phyloP scores from a whole-genome alignment of 2,888 invertebrate species.

The Drosophila nr. perissopoda region DNA sequence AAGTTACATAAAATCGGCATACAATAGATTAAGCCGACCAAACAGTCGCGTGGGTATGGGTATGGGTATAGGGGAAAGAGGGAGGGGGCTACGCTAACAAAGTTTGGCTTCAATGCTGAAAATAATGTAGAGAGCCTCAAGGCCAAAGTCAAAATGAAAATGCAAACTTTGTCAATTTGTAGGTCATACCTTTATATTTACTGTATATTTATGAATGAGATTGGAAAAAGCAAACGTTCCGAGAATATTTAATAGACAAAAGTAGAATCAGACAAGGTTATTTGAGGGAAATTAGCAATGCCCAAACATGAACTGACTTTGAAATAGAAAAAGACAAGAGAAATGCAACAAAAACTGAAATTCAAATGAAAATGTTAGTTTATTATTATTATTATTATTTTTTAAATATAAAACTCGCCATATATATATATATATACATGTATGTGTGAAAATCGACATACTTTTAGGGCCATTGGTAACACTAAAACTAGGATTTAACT shows the following conservation, averaged over 20 bases:
- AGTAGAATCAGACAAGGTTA: not conserved
- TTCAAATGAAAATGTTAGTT: not conserved
- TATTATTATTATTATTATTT: not conserved
- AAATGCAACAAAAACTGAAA: not conserved
- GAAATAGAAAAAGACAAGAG: not conserved
- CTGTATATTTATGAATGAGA: constrained; percentile 10
- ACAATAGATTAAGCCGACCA: constrained; percentile 51
- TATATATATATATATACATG: too few species aligned
- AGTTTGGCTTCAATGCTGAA: constrained; percentile 35
- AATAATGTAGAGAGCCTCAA: constrained; percentile 11
- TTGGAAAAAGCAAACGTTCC: not conserved
- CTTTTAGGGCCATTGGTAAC: too few species aligned
- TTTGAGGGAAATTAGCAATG: not conserved
- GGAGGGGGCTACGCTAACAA: constrained; percentile 21
- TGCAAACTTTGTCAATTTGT: constrained; percentile 61
- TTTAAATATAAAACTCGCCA: too few species aligned
- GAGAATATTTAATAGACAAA: not conserved
- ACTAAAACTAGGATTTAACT: not conserved
- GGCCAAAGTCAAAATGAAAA: constrained; percentile 35
- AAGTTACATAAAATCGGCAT: constrained; percentile 57
- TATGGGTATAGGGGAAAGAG: not conserved
- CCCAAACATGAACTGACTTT: not conserved
- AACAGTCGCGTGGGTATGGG: not conserved
- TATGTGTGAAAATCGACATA: too few species aligned
- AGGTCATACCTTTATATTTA: constrained; percentile 35